Evolutionary conservation across 2,113 vertebrate genomes (phyloP).

Genomic region (Pica pica): DNA sequence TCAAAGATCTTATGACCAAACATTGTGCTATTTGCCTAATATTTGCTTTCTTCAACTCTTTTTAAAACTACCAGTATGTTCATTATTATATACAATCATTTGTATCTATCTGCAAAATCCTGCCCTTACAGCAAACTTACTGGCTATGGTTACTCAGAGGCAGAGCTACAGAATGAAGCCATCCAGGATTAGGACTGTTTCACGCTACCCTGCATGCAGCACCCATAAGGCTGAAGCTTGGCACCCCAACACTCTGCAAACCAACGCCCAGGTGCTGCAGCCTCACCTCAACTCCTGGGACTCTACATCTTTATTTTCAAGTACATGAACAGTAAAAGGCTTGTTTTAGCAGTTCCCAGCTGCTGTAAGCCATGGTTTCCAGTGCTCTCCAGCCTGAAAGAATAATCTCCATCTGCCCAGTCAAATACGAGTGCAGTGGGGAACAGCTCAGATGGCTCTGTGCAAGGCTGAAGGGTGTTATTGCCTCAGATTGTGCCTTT

Average conservation of each 20-base stretch:
- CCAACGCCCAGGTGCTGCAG: neutral
- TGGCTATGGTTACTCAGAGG: neutral
- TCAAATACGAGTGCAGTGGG: neutral
- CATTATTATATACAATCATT: neutral
- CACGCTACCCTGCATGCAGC: neutral
- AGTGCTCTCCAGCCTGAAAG: neutral
- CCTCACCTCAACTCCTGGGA: neutral
- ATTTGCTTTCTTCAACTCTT: neutral
- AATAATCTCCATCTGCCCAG: neutral
- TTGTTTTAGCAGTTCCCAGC: neutral
- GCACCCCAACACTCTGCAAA: neutral
- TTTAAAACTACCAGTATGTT: neutral
- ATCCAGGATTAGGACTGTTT: neutral
- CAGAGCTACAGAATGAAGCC: neutral
- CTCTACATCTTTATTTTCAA: neutral
- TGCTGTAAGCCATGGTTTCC: neutral
- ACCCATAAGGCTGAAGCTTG: rapidly evolving
- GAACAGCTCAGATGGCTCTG: neutral
- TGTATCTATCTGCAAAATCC: neutral
- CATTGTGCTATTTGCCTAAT: neutral
- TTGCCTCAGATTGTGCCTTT: neutral
- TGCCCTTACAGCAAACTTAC: neutral
- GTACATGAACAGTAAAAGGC: neutral
- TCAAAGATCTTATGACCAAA: neutral
- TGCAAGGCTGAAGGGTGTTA: neutral